These are phyloP conservation scores for Synodontis membranacea DNA, from an alignment of 2,113 vertebrate species.

Conservation along the genomic window DNA sequence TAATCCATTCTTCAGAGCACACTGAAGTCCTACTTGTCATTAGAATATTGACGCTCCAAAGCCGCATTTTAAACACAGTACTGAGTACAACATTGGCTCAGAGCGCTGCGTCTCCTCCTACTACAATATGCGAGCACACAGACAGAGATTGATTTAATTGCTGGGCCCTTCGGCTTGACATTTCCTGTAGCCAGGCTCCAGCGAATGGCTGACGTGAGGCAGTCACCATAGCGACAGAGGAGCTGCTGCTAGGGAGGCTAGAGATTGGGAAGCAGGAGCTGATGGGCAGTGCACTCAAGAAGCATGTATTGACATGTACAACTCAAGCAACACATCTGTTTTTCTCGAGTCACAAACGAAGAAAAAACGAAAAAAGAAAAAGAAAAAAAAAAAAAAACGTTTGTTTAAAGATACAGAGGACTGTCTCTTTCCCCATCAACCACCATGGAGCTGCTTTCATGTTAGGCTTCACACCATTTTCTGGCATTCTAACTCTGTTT, in stretches of 20 bases:
- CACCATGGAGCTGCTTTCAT: background rate
- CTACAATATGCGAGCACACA: constrained; percentile 4
- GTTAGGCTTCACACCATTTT: background rate
- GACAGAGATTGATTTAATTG: constrained; percentile 51
- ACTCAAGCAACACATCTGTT: background rate
- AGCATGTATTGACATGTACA: constrained; percentile 18
- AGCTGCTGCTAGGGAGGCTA: constrained; percentile 50
- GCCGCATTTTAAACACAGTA: constrained; percentile 5
- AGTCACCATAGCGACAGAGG: constrained; percentile 60
- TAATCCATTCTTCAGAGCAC: background rate
- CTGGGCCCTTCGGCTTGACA: constrained; percentile 56
- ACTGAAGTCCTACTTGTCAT: background rate
- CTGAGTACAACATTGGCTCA: background rate
- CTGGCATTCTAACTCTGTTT: background rate
- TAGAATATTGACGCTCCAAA: background rate
- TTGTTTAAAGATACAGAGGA: background rate
- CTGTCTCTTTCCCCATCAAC: background rate
- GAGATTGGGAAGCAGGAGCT: constrained; percentile 16
- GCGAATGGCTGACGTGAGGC: constrained; percentile 45
- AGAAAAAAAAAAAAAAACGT: no score
- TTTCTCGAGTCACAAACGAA: background rate
- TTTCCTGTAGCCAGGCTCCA: constrained; percentile 52
- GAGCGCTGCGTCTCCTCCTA: background rate
- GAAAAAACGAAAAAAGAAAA: no score
- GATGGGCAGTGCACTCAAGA: constrained; percentile 36